phyloP scores from a whole-genome alignment of 2,113 vertebrate genomes.

The Python bivittatus region DNA sequence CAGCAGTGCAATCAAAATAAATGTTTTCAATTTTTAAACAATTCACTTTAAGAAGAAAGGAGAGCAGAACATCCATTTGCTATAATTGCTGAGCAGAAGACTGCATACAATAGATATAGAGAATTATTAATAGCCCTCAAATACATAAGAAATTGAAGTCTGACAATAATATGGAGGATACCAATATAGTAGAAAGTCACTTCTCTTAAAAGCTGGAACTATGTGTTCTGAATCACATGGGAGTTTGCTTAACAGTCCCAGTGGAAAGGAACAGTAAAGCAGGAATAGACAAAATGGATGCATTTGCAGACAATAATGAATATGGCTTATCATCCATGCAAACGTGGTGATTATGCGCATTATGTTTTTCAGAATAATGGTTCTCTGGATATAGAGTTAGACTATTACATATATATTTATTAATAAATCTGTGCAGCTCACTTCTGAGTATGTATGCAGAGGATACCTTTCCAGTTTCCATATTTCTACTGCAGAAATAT shows the following conservation, averaged over 20 bases:
- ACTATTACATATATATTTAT: background rate
- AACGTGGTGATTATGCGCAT: background rate
- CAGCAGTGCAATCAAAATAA: background rate
- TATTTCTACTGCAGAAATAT: background rate
- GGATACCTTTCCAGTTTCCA: background rate
- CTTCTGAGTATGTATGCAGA: background rate
- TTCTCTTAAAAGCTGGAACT: background rate
- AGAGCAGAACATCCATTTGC: constrained; percentile 2
- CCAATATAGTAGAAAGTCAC: background rate
- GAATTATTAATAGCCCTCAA: background rate
- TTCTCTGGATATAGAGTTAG: background rate
- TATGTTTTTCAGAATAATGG: background rate
- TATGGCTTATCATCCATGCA: background rate
- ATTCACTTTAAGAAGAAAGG: background rate
- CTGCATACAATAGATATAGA: background rate
- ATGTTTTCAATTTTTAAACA: background rate
- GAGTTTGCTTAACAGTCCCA: background rate
- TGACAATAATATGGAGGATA: background rate
- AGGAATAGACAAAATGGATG: background rate
- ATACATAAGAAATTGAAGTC: background rate
- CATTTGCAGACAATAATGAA: background rate
- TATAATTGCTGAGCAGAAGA: background rate
- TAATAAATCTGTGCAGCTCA: background rate
- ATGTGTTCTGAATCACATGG: background rate
- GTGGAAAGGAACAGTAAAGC: background rate